Conservation (phyloP, 2,113 vertebrate genomes). For the Alouatta palliata region DNA sequence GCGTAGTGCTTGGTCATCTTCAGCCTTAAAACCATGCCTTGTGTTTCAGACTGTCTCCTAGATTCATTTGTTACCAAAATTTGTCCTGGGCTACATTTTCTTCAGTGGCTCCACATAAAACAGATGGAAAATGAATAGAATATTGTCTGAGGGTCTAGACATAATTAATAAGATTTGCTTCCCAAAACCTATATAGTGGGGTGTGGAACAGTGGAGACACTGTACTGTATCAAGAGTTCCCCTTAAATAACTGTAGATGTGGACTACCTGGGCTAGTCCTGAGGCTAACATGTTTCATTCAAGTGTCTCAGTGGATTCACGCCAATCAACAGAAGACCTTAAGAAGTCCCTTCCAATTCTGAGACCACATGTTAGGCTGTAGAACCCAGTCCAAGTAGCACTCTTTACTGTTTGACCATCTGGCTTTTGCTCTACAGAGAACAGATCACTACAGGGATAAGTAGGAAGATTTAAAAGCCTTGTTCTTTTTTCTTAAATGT, state of each 20-base stretch:
- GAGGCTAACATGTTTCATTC: neutral
- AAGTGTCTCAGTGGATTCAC: neutral
- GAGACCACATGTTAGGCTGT: neutral
- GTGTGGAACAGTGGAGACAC: neutral
- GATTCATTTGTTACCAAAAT: conserved; percentile 25
- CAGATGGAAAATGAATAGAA: neutral
- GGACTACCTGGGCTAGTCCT: too few relatives aligned
- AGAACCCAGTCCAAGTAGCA: neutral
- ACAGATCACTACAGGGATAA: conserved; percentile 55
- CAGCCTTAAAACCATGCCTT: neutral
- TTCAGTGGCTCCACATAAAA: neutral
- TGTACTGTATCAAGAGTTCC: neutral
- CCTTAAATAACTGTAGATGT: neutral
- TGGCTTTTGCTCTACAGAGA: neutral
- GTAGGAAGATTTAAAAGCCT: conserved; percentile 48
- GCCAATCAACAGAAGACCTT: neutral
- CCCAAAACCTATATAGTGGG: neutral
- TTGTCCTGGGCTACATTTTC: neutral
- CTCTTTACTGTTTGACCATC: neutral
- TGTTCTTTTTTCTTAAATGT: conserved; percentile 57
- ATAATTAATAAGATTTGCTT: neutral
- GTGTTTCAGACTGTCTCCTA: neutral
- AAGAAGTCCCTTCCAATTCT: neutral
- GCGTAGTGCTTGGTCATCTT: neutral
- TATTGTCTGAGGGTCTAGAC: neutral